Conservation (phyloP, 1,140 invertebrate genomes). For the Dendrolimus punctatus region DNA sequence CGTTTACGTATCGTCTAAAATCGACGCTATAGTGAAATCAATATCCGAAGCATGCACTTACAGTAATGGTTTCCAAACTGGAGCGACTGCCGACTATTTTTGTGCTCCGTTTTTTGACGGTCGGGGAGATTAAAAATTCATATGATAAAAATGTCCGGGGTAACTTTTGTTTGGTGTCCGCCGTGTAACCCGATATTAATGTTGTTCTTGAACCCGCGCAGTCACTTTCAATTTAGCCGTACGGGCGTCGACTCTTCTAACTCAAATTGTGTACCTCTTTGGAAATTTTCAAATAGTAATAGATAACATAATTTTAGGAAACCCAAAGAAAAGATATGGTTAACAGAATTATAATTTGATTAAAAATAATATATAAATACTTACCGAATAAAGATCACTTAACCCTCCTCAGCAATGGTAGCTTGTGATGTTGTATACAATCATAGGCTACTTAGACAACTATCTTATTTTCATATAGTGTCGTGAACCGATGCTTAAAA, state of each 20-base stretch:
- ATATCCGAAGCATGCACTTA: slow-evolving; percentile 44
- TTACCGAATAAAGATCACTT: too few species aligned
- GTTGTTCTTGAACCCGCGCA: slow-evolving; percentile 29
- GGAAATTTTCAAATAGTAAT: too few species aligned
- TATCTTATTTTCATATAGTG: too few species aligned
- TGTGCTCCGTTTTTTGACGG: slow-evolving; percentile 34
- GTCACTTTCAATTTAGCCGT: slow-evolving; percentile 36
- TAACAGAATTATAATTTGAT: too few species aligned
- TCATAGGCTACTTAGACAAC: too few species aligned
- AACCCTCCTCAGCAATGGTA: too few species aligned
- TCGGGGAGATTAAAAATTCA: slow-evolving; percentile 45
- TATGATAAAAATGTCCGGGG: slow-evolving; percentile 35
- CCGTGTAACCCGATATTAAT: slow-evolving; percentile 22
- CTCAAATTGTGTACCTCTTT: too few species aligned
- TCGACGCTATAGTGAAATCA: slow-evolving; percentile 16
- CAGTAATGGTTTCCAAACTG: slow-evolving; percentile 45
- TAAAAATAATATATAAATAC: too few species aligned
- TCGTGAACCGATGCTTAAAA: too few species aligned
- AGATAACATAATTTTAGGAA: too few species aligned
- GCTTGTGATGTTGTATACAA: too few species aligned
- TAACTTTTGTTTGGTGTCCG: slow-evolving; percentile 16
- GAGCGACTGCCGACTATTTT: slow-evolving; percentile 18
- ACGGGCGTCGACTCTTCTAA: slow-evolving; percentile 7
- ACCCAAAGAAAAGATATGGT: too few species aligned
- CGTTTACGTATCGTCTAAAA: slow-evolving; percentile 13